A percentile compares a stretch with the other conserved stretches of the same genome.
Evolutionary conservation across 37 sponge, comb jelly and placozoan genomes (phyloP).

Genomic region (Ephydatia muelleri): DNA sequence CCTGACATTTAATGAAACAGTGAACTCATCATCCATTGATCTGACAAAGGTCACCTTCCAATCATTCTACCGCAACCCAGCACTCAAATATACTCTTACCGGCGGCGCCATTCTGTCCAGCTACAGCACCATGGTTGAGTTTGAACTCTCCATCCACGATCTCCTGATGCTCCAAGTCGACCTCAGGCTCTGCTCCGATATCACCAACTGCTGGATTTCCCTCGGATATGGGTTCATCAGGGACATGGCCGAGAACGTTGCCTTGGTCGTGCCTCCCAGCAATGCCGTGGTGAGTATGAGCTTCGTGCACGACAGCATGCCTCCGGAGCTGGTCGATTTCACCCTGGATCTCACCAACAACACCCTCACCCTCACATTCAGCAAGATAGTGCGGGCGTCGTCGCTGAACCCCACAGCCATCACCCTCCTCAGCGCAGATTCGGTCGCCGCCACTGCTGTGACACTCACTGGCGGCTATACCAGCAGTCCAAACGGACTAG

Average conservation of each 20-base stretch:
- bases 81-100: conserved; percentile 47
- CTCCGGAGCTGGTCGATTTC: conserved; percentile 63
- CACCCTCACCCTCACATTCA: conserved; percentile 77
- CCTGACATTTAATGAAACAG: conserved; percentile 85
- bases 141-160: conserved; percentile 62
- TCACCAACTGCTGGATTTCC: conserved; percentile 90
- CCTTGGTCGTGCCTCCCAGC: conserved; percentile 45
- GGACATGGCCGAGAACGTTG: conserved; percentile 75
- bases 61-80: conserved; percentile 74
- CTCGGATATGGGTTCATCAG: conserved; percentile 47
- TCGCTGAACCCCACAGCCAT: conserved; percentile 67
- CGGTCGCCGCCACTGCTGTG: conserved; percentile 41
- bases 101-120: conserved; percentile 61
- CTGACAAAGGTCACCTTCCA: conserved; percentile 76
- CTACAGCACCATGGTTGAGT: conserved; percentile 43
- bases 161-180: conserved; percentile 68
- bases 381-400: conserved; percentile 72
- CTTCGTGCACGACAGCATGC: conserved; percentile 68
- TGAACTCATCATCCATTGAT: conserved; percentile 64
- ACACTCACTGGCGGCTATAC: conserved; percentile 65
- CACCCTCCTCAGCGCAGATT: conserved; percentile 35
- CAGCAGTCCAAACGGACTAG: conserved; percentile 48
- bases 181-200: conserved; percentile 73
- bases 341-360: conserved; percentile 61
- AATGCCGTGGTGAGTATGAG: conserved; percentile 38